A percentile compares a stretch with the other conserved stretches of the same genome.
Evolutionary conservation across 2,888 invertebrate species (phyloP).

Genomic region (Epirrhoe tristata): DNA sequence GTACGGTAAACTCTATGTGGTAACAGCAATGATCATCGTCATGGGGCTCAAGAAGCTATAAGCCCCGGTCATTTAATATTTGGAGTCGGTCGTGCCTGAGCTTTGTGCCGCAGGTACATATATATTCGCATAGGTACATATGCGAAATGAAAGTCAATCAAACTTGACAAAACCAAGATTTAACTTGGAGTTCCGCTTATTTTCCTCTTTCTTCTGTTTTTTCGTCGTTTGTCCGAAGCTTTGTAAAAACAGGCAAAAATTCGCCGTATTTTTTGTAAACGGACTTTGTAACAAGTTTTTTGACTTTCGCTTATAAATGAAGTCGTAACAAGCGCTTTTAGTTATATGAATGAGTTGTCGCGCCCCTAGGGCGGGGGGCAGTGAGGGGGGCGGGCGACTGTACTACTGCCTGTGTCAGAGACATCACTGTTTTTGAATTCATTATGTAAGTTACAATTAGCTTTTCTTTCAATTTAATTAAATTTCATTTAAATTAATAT

Average conservation of each 20-base stretch:
- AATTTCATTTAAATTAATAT: too few species aligned
- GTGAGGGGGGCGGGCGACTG: conserved; percentile 24
- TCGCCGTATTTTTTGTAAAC: conserved; percentile 24
- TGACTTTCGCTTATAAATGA: conserved; percentile 42
- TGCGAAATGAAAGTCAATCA: background rate
- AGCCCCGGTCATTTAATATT: background rate
- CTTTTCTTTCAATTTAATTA: background rate
- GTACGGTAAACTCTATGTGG: background rate
- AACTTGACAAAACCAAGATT: conserved; percentile 1
- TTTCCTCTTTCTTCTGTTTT: background rate
- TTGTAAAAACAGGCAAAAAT: conserved; percentile 18
- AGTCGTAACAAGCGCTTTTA: conserved; percentile 42
- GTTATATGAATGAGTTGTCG: conserved; percentile 42
- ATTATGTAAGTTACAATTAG: background rate
- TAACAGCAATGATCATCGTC: background rate
- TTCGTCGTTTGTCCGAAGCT: conserved; percentile 6
- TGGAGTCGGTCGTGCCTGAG: background rate
- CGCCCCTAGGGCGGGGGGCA: conserved; percentile 9
- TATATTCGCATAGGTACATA: too few species aligned
- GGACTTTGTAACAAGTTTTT: conserved; percentile 44
- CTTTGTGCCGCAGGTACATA: background rate
- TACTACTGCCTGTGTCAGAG: conserved; percentile 20
- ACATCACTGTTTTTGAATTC: conserved; percentile 3
- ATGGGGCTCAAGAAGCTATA: background rate
- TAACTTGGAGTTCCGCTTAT: background rate